phyloP scores from a whole-genome alignment of 2,113 vertebrate species.

The Carettochelys insculpta region DNA sequence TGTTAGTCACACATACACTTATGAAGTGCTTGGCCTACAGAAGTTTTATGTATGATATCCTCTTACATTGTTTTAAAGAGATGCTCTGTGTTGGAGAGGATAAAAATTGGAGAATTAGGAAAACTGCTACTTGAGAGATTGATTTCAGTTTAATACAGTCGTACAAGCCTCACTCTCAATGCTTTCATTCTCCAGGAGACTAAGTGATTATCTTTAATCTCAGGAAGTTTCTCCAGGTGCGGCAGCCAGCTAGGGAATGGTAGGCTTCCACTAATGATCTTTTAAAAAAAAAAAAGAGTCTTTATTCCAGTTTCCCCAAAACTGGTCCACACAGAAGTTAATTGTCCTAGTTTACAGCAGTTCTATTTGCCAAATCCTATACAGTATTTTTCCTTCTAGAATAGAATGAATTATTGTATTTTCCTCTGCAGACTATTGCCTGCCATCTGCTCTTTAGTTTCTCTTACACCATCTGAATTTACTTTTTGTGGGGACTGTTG shows the following conservation, averaged over 20 bases:
- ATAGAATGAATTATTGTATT: not conserved
- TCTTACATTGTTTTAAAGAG: not conserved
- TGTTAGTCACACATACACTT: not conserved
- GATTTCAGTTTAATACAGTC: constrained; percentile 36
- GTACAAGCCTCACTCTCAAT: not conserved
- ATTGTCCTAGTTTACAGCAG: not conserved
- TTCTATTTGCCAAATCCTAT: not conserved
- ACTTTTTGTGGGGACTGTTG: not conserved
- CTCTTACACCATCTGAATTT: constrained; percentile 15
- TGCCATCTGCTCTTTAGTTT: not conserved
- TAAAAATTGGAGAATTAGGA: not conserved
- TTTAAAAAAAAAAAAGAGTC: not conserved
- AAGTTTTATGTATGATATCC: not conserved
- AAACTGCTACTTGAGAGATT: constrained; percentile 39
- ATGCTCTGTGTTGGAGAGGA: not conserved
- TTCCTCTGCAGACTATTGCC: not conserved
- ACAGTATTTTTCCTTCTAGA: not conserved
- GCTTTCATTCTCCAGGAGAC: constrained; percentile 33
- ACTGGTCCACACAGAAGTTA: not conserved
- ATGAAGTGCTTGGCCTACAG: not conserved
- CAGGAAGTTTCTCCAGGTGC: constrained; percentile 2
- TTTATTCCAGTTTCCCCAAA: not conserved
- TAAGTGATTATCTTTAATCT: constrained; percentile 25
- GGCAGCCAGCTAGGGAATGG: not conserved
- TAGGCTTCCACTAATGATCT: not conserved